A percentile compares a stretch with the other conserved stretches of the same genome.
Evolutionary conservation across 2,888 invertebrate species (phyloP).

Genomic region (Rotaria magnacalcarata): DNA sequence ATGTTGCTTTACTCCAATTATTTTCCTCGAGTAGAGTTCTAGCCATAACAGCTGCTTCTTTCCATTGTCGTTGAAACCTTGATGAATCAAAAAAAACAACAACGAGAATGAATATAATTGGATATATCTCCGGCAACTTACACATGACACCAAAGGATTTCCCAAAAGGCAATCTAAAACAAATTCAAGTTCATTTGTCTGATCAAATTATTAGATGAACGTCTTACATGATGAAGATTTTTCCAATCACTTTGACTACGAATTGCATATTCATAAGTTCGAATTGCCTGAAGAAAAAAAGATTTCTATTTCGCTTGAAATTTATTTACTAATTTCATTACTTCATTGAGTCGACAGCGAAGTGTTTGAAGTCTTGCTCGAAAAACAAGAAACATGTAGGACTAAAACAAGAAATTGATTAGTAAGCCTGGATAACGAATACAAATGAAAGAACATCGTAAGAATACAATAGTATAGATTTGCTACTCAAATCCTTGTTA

Average conservation of each 20-base stretch:
- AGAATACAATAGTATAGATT: background rate
- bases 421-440: conserved; percentile 47
- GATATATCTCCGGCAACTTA: conserved; percentile 55
- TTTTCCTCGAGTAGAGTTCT: conserved; percentile 71
- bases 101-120: too few species aligned
- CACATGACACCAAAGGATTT: conserved; percentile 82
- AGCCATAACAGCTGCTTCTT: conserved; percentile 71
- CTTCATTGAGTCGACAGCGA: conserved; percentile 69
- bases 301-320: too few species aligned
- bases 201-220: background rate
- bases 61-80: conserved; percentile 67
- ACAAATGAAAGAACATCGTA: conserved; percentile 38
- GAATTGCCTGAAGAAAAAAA: conserved; percentile 63
- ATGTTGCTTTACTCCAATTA: conserved; percentile 85
- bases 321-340: conserved; percentile 47
- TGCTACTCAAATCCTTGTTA: background rate
- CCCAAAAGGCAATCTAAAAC: conserved; percentile 69
- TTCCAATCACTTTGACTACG: conserved; percentile 77
- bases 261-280: conserved; percentile 77
- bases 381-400: conserved; percentile 86
- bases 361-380: conserved; percentile 79
- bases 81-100: too few species aligned
- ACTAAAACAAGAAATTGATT: conserved; percentile 61
- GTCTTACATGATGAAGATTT: conserved; percentile 82
- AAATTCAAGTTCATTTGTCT: background rate